Base-by-base conservation (phyloP, 2,797 vertebrate genomes). In the Jordanella pulchra region DNA sequence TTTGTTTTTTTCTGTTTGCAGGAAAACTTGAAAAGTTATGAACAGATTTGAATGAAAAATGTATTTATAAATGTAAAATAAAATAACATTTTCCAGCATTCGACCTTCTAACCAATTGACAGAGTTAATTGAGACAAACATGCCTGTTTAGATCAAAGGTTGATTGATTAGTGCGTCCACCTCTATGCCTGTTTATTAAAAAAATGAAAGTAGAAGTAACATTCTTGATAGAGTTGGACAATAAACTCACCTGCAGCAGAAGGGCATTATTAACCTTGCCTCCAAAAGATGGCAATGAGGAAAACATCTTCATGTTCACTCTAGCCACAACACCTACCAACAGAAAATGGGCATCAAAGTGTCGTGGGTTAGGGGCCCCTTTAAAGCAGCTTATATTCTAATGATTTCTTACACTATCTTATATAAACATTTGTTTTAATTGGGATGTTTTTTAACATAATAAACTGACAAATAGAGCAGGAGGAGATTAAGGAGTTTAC, bases 261-360 rank as follows among this genome's bases (percentile, higher is more conserved):
- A 63, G 23, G 60, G 27, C 60, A 7, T 42, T 21, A 2, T n/a
- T 63, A 25, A 63, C 35, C 2, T 6, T 9, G 12, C 60, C 60
- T 42, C 35, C 35, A 7, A 39, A 39, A 39, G 23, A 35, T 25
- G 60, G 13, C 1, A 63, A 25, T 25, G 60, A 63, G 7, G 60
- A 25, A 5, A 63, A 25, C n/a, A 63, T 10, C 35, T 63, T 63
- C 60, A 63, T 63, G 60, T 63, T 63, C 23, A 63, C 35, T 42
- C 60, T 39, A 14, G 13, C 23, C 14, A 63, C 21, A 23, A 25
- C 6, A 23, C 4, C 35, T 42, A 0, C 7, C 21, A 17, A 39
- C 21, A 23, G 18, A 3, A 39, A 30, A 18, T 17, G 15, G 18
- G 17, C 47, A 48, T 48, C 18, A 30, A 12, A 42, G 11, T n/a